A percentile compares a stretch with the other conserved stretches of the same genome.
Evolutionary conservation across 2,797 vertebrate genomes (phyloP).

Genomic region (Molothrus aeneus): DNA sequence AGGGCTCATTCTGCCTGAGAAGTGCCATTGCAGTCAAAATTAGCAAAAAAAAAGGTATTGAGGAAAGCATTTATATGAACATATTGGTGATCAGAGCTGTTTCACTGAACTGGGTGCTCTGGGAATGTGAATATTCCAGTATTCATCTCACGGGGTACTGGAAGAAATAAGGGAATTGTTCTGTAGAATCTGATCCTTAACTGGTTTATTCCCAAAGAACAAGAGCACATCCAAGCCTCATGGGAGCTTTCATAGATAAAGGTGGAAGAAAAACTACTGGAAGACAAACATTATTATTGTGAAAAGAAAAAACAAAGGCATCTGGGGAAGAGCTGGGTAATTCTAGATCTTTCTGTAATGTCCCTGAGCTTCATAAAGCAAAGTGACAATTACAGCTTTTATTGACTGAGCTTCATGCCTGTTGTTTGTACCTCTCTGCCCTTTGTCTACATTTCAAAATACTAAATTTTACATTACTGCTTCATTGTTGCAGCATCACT

Average conservation of each 20-base stretch:
- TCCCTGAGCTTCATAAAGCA: neutral
- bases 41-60: neutral
- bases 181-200: neutral
- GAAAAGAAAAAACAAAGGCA: neutral
- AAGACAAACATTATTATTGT: neutral
- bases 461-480: neutral
- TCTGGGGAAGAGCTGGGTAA: neutral
- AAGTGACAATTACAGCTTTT: neutral
- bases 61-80: neutral
- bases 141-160: rapidly evolving
- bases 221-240: neutral
- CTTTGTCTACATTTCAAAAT: neutral
- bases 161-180: neutral
- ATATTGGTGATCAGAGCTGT: neutral
- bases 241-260: neutral
- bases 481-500: neutral
- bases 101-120: neutral
- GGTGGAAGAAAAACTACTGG: neutral
- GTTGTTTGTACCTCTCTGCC: neutral
- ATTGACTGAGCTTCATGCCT: neutral
- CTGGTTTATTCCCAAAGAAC: neutral
- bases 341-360: neutral
- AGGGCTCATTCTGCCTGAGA: neutral
- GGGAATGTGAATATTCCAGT: neutral
- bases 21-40: neutral